Evolutionary conservation across 2,797 vertebrate species (phyloP).

Genomic region (Falco berigora): DNA sequence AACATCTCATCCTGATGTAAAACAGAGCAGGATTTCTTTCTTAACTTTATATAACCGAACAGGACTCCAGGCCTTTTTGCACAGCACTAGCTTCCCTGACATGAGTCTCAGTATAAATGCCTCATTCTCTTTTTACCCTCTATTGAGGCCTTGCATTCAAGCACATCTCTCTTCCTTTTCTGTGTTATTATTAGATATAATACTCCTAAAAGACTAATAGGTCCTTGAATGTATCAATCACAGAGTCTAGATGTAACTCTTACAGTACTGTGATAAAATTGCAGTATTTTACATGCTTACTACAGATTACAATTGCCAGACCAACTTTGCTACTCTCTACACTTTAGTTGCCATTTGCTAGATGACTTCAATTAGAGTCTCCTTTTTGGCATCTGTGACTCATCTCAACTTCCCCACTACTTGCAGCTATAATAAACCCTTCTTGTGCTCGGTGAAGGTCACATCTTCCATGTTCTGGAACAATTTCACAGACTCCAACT

Average conservation of each 20-base stretch:
- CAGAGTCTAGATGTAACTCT: neutral
- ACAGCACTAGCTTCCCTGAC: neutral
- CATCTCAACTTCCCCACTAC: neutral
- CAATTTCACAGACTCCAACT: neutral
- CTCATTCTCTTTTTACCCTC: neutral
- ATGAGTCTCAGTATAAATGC: neutral
- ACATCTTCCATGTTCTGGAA: neutral
- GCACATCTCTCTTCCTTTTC: neutral
- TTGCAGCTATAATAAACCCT: neutral
- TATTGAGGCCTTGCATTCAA: neutral
- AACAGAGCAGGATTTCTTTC: neutral
- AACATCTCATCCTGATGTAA: neutral
- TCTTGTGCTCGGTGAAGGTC: neutral
- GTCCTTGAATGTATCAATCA: neutral
- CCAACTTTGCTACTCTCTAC: neutral
- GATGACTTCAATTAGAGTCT: neutral
- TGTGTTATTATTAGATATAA: neutral
- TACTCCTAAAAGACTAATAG: neutral
- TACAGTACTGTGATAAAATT: neutral
- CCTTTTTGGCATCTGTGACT: neutral
- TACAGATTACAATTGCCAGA: neutral
- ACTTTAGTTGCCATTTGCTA: neutral
- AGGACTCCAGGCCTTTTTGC: neutral
- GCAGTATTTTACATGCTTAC: neutral
- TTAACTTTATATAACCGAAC: neutral